phyloP scores from a whole-genome alignment of 2,113 vertebrate species.

The Neodon shergylaensis region DNA sequence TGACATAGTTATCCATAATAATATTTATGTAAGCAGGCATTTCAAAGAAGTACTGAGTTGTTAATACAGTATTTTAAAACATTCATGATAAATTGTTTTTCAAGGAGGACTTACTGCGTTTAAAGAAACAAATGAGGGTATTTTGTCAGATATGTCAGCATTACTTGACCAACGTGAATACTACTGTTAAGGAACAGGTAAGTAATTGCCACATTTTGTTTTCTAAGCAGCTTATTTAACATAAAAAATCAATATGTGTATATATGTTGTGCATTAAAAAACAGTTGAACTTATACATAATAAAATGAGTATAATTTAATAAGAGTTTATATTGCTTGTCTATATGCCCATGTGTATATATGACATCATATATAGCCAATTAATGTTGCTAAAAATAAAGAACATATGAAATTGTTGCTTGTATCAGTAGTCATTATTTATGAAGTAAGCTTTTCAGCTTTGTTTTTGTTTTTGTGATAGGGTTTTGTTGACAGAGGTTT shows the following conservation, averaged over 20 bases:
- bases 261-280: background rate
- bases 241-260: slow-evolving; percentile 1
- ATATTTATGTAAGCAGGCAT: slow-evolving; percentile 36
- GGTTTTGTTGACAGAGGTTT: background rate
- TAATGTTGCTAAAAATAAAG: slow-evolving; percentile 3
- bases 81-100: slow-evolving; percentile 71
- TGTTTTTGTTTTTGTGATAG: background rate
- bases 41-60: slow-evolving; percentile 18
- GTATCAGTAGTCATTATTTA: background rate
- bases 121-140: slow-evolving; percentile 98
- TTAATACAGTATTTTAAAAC: background rate
- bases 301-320: background rate
- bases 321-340: background rate
- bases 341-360: slow-evolving; percentile 19
- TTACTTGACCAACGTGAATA: slow-evolving; percentile 98
- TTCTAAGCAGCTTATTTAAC: slow-evolving; percentile 28
- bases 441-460: background rate
- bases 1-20: background rate
- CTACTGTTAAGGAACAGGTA: slow-evolving; percentile 99
- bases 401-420: slow-evolving; percentile 26
- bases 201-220: slow-evolving; percentile 70
- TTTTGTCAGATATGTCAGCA: slow-evolving; percentile 99
- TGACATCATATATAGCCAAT: background rate
- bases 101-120: slow-evolving; percentile 94
- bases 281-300: background rate